Base-by-base conservation (phyloP, 2,797 vertebrate genomes). In the Columba guinea region DNA sequence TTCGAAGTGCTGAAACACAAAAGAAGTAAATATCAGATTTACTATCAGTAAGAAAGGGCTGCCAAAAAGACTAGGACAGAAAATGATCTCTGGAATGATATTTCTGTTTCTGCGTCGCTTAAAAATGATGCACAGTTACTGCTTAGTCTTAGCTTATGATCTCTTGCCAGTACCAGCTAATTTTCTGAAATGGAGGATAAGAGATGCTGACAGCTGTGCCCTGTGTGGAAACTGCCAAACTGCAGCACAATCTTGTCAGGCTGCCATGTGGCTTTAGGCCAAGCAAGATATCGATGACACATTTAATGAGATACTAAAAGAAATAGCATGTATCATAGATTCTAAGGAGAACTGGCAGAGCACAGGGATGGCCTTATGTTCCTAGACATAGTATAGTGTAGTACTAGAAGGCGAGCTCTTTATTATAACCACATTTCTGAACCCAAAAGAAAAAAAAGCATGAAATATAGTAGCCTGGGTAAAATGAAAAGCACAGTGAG, bases 121-220 rank as follows among this genome's bases (percentile, higher is more conserved):
- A 96, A 90, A 96, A 95, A 97, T 92, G 94, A 95, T 90, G 87
- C 90, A 95, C 93, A 93, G 92, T 96, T 96, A 94, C 79, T 95
- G 95, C 95, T 97, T 97, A 94, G 94, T 65, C 93, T 92, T 89
- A 92, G 93, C 89, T 96, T 98, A 89, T 97, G 97, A 98, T 97
- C 94, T 96, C 82, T 94, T 97, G 97, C 98, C 98, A 98, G 94
- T 84, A 96, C 86, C 97, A 97, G 96, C 96, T 95, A 96, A 97
- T 95, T 96, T 95, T 96, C 94, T 96, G 97, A 97, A 96, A 97
- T 81, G 96, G 96, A 98, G 95, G 95, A 94, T 97, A 97, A 97
- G 97, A 98, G 97, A 96, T 95, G 94, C 97, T 97, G 96, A 97
- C 97, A 98, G 97, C 97, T 98, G 98, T 97, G 97, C 91, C 97